Evolutionary conservation across 1,140 invertebrate genomes (phyloP), one percentile per base, ranked within the genome.

Genomic region (Cotesia chilonis): DNA sequence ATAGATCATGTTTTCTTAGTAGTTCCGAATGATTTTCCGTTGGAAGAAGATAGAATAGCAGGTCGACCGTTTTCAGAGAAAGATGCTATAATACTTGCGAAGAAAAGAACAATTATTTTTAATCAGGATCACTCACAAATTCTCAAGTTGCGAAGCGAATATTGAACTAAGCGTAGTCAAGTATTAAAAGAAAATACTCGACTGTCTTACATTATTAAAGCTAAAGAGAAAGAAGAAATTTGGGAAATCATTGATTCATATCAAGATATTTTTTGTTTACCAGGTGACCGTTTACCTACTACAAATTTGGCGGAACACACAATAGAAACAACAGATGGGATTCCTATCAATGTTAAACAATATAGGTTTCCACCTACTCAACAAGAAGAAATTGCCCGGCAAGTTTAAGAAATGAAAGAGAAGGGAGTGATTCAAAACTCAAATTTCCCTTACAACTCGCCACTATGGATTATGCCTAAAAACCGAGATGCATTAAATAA

Each of bases 181-280:
- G 20, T 68, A 41, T 41, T 41, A 10, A 41, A 41, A 41, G 38
- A 41, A 41, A 41, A 41, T 5, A 41, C 38, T 5, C 14, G 14
- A 20, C 6, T 41, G 9, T 6, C 6, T 14, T 35, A 57, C 12
- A 69, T 69, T 57, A 14, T 38, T 17, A 59, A 69, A 10, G 17
- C 5, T n/a, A 59, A 38, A 37, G 37, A 69, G 12, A 12, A 54
- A 14, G 10, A 36, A 14, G 54, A 69, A 36, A 55, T 69, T 12
- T 69, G 67, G 67, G 35, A 74, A 1, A 74, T 74, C 57, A 70
- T 74, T n/a, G n/a, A n/a, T n/a, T n/a, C n/a, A n/a, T n/a, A n/a
- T n/a, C n/a, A n/a, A n/a, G n/a, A n/a, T n/a, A n/a, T n/a, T n/a
- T n/a, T n/a, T n/a, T n/a, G n/a, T n/a, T n/a, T n/a, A n/a, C n/a